Evolutionary conservation across 2,797 vertebrate species (phyloP).

Genomic region (Acestrorhynchus altus): DNA sequence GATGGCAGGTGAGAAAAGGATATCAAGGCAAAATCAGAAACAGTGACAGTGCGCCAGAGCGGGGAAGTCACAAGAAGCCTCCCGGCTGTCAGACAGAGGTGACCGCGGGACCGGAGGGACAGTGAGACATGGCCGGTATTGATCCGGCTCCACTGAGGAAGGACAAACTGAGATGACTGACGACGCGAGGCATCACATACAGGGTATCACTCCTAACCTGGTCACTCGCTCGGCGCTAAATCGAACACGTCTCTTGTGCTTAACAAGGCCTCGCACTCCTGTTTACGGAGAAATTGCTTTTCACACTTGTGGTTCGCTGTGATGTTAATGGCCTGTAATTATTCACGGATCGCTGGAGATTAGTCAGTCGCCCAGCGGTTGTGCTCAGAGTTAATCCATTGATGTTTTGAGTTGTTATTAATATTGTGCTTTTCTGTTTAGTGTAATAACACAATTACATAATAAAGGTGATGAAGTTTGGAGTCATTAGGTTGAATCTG

Average conservation of each 20-base stretch:
- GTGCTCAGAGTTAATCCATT: not conserved
- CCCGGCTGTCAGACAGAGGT: constrained; percentile 63
- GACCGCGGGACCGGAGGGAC: constrained; percentile 39
- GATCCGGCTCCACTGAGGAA: constrained; percentile 65
- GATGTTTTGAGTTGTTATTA: too few species aligned
- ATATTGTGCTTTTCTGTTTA: too few species aligned
- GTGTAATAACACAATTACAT: too few species aligned
- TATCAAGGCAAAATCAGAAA: constrained; percentile 58
- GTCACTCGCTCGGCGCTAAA: constrained; percentile 40
- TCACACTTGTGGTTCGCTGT: not conserved
- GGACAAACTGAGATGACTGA: constrained; percentile 59
- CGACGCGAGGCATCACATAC: constrained; percentile 60
- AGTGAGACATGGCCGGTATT: constrained; percentile 65
- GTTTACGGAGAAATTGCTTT: not conserved
- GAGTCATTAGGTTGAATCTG: too few species aligned
- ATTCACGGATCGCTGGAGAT: not conserved
- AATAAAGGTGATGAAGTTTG: too few species aligned
- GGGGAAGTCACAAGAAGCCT: constrained; percentile 63
- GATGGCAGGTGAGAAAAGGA: constrained; percentile 25
- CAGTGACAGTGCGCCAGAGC: constrained; percentile 72
- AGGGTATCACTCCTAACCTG: constrained; percentile 61
- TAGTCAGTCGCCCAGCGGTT: not conserved
- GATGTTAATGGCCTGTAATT: not conserved
- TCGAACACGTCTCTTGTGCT: constrained; percentile 23
- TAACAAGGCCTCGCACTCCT: constrained; percentile 16